Conservation (phyloP, 2,113 vertebrate genomes). For the Oreochromis spilurus region DNA sequence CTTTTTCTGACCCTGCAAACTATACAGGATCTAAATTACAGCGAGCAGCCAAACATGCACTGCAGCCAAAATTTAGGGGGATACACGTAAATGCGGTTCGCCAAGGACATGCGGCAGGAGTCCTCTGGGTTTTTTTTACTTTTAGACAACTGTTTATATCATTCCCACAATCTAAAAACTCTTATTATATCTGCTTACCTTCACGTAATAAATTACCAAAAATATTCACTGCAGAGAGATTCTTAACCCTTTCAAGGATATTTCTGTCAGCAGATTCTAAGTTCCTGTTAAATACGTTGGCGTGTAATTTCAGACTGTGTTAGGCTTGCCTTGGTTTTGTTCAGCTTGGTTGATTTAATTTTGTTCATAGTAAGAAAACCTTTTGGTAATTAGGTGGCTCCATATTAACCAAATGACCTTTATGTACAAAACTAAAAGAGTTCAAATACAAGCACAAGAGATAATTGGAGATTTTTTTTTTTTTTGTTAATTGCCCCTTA, state of each 20-base stretch:
- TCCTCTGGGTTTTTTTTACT: background rate
- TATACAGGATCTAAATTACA: background rate
- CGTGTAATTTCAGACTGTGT: background rate
- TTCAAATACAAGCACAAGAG: background rate
- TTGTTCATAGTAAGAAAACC: constrained; percentile 1
- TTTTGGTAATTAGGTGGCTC: constrained; percentile 20
- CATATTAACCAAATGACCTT: constrained; percentile 14
- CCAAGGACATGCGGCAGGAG: background rate
- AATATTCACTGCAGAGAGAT: background rate
- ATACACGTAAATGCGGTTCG: background rate
- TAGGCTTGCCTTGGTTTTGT: background rate
- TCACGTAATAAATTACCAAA: background rate
- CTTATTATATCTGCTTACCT: background rate
- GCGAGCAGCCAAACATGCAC: background rate
- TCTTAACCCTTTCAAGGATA: background rate
- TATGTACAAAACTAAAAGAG: background rate
- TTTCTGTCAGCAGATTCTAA: background rate
- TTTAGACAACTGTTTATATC: constrained; percentile 1
- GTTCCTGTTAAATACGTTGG: background rate
- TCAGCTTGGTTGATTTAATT: constrained; percentile 28
- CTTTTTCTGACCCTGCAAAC: constrained; percentile 25
- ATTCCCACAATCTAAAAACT: background rate
- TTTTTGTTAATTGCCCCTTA: background rate
- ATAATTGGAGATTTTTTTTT: background rate
- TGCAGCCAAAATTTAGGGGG: background rate